Base-by-base conservation (phyloP, 2,797 vertebrate genomes). In the Acipenser ruthenus region DNA sequence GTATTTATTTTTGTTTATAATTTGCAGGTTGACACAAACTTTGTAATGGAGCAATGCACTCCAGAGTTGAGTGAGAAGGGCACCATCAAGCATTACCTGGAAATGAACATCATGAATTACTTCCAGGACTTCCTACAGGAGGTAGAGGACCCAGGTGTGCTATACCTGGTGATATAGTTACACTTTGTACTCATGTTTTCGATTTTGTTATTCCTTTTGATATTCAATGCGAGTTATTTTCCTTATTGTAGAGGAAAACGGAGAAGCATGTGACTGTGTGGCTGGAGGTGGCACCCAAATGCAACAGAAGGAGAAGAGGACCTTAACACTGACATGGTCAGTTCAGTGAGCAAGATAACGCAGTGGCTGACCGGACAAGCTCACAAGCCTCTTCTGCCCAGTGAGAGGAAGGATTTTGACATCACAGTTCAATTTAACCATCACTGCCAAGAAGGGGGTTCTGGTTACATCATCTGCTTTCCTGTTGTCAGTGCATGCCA, bases 101-200 rank as follows among this genome's bases (percentile, higher is more conserved):
- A 65, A 53, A 55, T 10, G 6, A 18, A 58, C 10, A 65, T 65
- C 11, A 7, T 65, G 12, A 52, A 65, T 56, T 58, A 37, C 52
- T 56, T 65, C 37, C 64, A 65, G 55, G 64, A 65, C 51, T 58
- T 65, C 64, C 53, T 65, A 55, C 64, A 56, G 23, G 64, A 65
- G 47, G 7, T 65, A 37, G 51, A 56, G 13, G 64, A 1, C 18
- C 18, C 1, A 18, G 18, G 64, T 65, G 47, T 56, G 64, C 18
- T 18, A 18, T 18, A 18, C 18, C 18, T 18, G 18, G 18, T 18
- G 18, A 18, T 18, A 18, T 18, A 18, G 18, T 18, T 18, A 18
- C 18, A 18, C 18, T 18, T 18, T 18, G 18, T 18, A 18, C 18
- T 18, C 18, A 18, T 18, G 18, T 18, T 18, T 18, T 18, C 18